phyloP scores from a whole-genome alignment of 2,888 invertebrate genomes.

The Drosophila neotestacea region DNA sequence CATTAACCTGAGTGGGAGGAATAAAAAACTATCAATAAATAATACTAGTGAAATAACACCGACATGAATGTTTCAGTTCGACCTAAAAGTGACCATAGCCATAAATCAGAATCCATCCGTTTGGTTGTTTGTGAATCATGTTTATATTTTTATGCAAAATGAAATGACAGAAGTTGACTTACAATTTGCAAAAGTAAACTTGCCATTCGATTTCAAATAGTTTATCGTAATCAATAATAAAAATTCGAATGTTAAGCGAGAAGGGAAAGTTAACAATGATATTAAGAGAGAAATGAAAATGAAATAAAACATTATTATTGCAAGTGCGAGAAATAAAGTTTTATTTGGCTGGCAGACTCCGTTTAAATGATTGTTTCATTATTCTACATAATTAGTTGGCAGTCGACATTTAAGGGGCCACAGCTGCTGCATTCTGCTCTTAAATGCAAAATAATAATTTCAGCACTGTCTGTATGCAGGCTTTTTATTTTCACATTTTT shows the following conservation, averaged over 20 bases:
- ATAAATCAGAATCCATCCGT: slow-evolving; percentile 45
- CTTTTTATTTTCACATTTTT: slow-evolving; percentile 37
- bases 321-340: slow-evolving; percentile 17
- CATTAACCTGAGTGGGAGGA: slow-evolving; percentile 44
- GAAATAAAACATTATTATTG: slow-evolving; percentile 16
- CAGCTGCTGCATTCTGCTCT: slow-evolving; percentile 42
- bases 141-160: slow-evolving; percentile 39
- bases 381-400: slow-evolving; percentile 67
- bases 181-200: slow-evolving; percentile 28
- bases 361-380: slow-evolving; percentile 52
- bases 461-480: slow-evolving; percentile 18
- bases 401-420: slow-evolving; percentile 41
- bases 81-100: slow-evolving; percentile 31
- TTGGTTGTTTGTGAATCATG: slow-evolving; percentile 35
- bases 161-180: slow-evolving; percentile 26
- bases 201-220: background rate
- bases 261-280: background rate
- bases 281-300: slow-evolving; percentile 5
- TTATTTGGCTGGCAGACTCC: background rate
- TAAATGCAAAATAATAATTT: slow-evolving; percentile 73
- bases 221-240: slow-evolving; percentile 10
- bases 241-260: background rate
- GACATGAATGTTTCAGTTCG: slow-evolving; percentile 13
- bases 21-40: slow-evolving; percentile 55
- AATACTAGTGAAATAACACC: slow-evolving; percentile 48